Base-by-base conservation (phyloP, 2,113 vertebrate species). In the Onychostruthus taczanowskii region DNA sequence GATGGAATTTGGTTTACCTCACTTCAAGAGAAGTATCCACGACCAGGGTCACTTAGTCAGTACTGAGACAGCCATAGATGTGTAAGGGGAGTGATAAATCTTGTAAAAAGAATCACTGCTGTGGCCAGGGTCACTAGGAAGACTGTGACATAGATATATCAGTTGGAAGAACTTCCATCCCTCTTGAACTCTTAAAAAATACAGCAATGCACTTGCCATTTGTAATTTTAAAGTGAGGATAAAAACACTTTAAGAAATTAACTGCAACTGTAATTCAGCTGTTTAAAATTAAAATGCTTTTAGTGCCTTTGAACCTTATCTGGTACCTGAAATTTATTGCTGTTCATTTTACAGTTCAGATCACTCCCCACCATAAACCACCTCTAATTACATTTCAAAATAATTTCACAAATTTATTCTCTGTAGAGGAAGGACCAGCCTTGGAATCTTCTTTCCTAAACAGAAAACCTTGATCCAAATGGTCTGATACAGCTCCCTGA, bases 231-330 rank as follows among this genome's bases (percentile, higher is more conserved):
- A 80, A 89, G 55, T 41, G 11, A 88, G 56, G 55, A 88, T 11
- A 22, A 79, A 76, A 63, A 72, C 30, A 37, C 17, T 44, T 69
- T 53, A 33, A 58, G 37, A 69, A 66, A 92, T 67, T 66, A 74
- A 85, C 27, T 76, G 58, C 58, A 80, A 68, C 35, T 30, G 15
- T 16, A 44, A 62, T 62, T 91, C 35, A 88, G 13, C 35, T 46
- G 44, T 49, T 79, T 52, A 28, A 78, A 74, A 69, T 95, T 66
- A 35, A 61, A 90, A 75, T n/a, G 53, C 21, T 62, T 95, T 87
- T 33, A 90, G 47, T 1, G 4, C 50, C 37, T 92, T 84, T 62
- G 53, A 82, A 82, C 37, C 33, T 79, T 58, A 88, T 22, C 72
- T 75, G 23, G 16, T 72, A 83, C 35, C 53, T 61, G 33, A 72